phyloP scores from a whole-genome alignment of 2,888 invertebrate species.

The Andrena camellia region DNA sequence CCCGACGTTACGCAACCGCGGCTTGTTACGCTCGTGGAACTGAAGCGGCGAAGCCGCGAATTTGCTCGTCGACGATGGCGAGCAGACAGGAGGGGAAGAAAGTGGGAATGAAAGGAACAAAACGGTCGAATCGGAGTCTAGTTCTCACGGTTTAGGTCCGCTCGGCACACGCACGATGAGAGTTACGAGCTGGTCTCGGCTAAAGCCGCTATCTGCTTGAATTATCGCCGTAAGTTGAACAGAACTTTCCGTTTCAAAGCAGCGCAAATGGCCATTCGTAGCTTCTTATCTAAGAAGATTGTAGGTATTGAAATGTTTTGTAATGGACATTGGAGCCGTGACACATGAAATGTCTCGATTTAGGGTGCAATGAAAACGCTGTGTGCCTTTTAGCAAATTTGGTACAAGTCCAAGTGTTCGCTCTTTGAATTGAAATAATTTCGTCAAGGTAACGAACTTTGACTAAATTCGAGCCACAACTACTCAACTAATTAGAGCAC shows the following conservation, averaged over 20 bases:
- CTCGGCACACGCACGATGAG: constrained; percentile 13
- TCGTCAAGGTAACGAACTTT: no score
- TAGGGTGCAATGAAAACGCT: neutral
- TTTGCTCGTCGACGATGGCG: neutral
- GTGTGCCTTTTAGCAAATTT: neutral
- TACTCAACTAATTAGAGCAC: no score
- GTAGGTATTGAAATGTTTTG: neutral
- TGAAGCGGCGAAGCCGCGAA: constrained; percentile 53
- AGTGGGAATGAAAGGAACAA: constrained; percentile 29
- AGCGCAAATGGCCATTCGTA: neutral
- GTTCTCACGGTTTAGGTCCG: constrained; percentile 62
- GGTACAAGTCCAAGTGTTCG: no score
- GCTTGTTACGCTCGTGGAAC: constrained; percentile 50
- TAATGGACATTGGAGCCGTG: neutral
- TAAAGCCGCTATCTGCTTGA: neutral
- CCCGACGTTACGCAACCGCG: constrained; percentile 55
- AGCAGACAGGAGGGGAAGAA: neutral
- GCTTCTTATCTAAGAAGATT: neutral
- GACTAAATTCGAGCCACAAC: no score
- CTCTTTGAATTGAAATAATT: no score
- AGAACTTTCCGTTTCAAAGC: constrained; percentile 3
- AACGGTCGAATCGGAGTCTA: constrained; percentile 42
- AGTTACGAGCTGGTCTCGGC: constrained; percentile 15
- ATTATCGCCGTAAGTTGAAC: neutral
- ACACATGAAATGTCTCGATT: neutral